Evolutionary conservation across 2,113 vertebrate genomes (phyloP).

Genomic region (Oreotrochilus melanogaster): DNA sequence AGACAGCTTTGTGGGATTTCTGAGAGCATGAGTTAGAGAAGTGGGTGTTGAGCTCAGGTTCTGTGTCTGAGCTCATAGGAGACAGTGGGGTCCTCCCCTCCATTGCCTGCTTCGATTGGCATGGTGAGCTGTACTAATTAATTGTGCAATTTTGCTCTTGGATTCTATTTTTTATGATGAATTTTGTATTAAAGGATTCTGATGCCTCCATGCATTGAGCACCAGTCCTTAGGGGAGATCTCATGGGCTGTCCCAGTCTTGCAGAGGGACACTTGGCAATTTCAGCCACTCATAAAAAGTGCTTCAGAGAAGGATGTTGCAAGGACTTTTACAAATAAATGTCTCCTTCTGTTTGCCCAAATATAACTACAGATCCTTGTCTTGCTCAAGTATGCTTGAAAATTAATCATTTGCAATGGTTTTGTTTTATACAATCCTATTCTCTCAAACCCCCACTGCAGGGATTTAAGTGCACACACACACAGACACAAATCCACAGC

Average conservation of each 20-base stretch:
- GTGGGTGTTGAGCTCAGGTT: background rate
- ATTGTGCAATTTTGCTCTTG: background rate
- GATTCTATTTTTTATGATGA: background rate
- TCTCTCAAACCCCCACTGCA: background rate
- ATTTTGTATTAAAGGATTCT: background rate
- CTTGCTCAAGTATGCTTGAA: background rate
- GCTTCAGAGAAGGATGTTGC: background rate
- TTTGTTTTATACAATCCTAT: background rate
- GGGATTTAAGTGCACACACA: background rate
- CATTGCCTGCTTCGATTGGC: background rate
- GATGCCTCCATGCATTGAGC: background rate
- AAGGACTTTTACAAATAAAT: background rate
- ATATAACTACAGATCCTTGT: background rate
- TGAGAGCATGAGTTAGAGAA: background rate
- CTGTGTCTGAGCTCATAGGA: background rate
- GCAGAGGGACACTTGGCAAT: background rate
- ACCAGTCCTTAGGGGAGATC: background rate
- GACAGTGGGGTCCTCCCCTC: background rate
- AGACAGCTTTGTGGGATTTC: background rate
- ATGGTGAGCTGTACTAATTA: background rate
- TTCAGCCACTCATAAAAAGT: background rate
- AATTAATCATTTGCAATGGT: background rate
- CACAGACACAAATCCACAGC: fast-evolving
- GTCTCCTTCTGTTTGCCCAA: background rate
- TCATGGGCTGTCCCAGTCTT: background rate